Conservation (phyloP, 2,797 vertebrate species). For the Echiichthys vipera region DNA sequence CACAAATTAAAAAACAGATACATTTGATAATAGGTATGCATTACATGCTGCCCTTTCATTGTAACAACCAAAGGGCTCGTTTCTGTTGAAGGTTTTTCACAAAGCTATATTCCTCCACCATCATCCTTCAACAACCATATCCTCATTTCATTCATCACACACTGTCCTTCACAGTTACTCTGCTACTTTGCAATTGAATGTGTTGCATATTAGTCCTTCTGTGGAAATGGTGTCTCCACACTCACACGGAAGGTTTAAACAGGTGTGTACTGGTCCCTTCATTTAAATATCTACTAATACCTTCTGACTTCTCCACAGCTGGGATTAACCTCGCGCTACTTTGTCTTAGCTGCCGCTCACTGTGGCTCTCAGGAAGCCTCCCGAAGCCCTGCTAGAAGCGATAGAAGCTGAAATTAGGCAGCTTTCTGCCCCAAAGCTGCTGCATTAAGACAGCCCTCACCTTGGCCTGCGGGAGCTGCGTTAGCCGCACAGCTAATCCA, state of each 20-base stretch:
- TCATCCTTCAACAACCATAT: background rate
- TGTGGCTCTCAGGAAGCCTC: constrained; percentile 45
- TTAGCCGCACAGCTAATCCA: constrained; percentile 77
- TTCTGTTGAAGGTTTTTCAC: background rate
- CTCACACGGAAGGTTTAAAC: constrained; percentile 48
- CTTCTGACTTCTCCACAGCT: constrained; percentile 56
- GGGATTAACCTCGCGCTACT: constrained; percentile 77
- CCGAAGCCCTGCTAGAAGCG: constrained; percentile 59
- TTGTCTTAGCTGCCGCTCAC: constrained; percentile 71
- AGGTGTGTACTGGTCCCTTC: constrained; percentile 62
- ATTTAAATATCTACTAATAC: constrained; percentile 77
- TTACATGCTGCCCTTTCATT: background rate
- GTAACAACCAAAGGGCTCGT: background rate
- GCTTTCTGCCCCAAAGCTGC: constrained; percentile 75
- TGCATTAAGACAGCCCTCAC: constrained; percentile 78
- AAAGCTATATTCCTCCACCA: background rate
- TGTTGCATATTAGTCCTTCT: constrained; percentile 14
- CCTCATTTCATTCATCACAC: background rate
- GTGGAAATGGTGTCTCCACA: constrained; percentile 28
- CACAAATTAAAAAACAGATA: background rate
- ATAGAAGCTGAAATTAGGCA: constrained; percentile 78
- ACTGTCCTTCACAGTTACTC: background rate
- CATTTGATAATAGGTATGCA: background rate
- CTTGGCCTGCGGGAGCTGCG: constrained; percentile 67
- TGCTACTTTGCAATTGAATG: constrained; percentile 1